Evolutionary conservation across 2,888 invertebrate species (phyloP).

Genomic region (Cryptops parisi): DNA sequence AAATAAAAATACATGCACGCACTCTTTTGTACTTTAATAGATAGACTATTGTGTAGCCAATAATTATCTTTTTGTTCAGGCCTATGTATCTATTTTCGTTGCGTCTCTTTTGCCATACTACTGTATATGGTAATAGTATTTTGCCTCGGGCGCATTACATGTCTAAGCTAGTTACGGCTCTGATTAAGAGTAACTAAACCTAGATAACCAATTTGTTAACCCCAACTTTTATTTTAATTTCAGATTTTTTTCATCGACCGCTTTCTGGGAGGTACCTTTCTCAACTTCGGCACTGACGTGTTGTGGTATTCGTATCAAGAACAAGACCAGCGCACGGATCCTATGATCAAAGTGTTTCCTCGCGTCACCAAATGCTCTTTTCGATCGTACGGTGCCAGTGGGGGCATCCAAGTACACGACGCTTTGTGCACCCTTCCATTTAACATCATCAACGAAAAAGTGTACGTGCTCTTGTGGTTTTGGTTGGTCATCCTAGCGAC

Average conservation of each 20-base stretch:
- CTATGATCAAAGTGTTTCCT: conserved; percentile 23
- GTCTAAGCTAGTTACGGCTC: too few relatives aligned
- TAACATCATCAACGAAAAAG: conserved; percentile 24
- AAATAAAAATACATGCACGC: too few relatives aligned
- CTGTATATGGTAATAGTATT: too few relatives aligned
- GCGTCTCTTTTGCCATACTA: too few relatives aligned
- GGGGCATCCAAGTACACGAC: conserved; percentile 22
- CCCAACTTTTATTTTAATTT: too few relatives aligned
- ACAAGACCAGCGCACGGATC: conserved; percentile 19
- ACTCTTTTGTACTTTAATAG: too few relatives aligned
- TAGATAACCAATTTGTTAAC: too few relatives aligned
- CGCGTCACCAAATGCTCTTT: conserved; percentile 23
- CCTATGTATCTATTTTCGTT: too few relatives aligned
- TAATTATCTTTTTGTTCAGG: too few relatives aligned
- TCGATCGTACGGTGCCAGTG: conserved; percentile 21
- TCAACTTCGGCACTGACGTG: conserved; percentile 22
- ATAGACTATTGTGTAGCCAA: too few relatives aligned
- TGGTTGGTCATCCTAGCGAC: conserved; percentile 21
- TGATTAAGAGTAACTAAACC: too few relatives aligned
- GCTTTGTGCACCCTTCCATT: conserved; percentile 23
- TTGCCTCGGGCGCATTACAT: too few relatives aligned
- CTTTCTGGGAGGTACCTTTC: conserved; percentile 24
- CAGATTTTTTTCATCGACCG: conserved; percentile 23
- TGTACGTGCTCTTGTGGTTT: conserved; percentile 23
- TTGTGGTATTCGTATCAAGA: conserved; percentile 22